Base-by-base conservation (phyloP, 1,140 invertebrate species). In the Oryctes rhinoceros region DNA sequence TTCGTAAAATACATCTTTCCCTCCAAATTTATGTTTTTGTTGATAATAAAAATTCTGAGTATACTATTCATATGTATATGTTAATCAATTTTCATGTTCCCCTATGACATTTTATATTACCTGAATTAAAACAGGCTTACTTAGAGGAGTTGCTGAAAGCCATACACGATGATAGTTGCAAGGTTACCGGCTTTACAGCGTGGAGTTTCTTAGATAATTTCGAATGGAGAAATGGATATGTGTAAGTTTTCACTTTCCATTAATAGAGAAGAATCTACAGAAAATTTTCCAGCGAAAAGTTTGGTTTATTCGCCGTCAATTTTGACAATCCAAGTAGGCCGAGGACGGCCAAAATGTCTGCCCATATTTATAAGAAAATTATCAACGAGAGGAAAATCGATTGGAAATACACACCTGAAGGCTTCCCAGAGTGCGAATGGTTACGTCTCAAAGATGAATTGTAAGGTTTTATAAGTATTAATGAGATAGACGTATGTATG, bases 251-350 rank as follows among this genome's bases (percentile, higher is more conserved):
- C 37, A n/a, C n/a, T 6, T 7, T 0, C 6, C 59, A 18, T 39
- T 9, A 7, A 15, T 44, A 37, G 11, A 71, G 13, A 15, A 18
- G 0, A 35, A 74, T 4, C 10, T 71, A 44, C 67, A 3, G 47
- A 80, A 30, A 78, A 47, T 35, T 11, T 81, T 80, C 37, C 49
- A 83, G 82, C 18, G 30, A 71, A 30, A 67, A 78, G 15, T 83
- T 82, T 79, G 83, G 83, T 15, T 35, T 83, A 44, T 79, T 82
- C 74, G 47, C 77, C 44, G 81, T 83, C 5, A 79, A 84, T 48
- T 81, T 84, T 62, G 30, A 71, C 7, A 79, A 83, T 49, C 80
- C 82, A 3, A 49, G 78, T 2, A 35, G 81, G 53, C 71, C 79
- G 80, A 71, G 53, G 6, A 82, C 79, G 1, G 62, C 80, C 6